Evolutionary conservation across 2,888 invertebrate species (phyloP).

Genomic region (Tenodera sinensis): DNA sequence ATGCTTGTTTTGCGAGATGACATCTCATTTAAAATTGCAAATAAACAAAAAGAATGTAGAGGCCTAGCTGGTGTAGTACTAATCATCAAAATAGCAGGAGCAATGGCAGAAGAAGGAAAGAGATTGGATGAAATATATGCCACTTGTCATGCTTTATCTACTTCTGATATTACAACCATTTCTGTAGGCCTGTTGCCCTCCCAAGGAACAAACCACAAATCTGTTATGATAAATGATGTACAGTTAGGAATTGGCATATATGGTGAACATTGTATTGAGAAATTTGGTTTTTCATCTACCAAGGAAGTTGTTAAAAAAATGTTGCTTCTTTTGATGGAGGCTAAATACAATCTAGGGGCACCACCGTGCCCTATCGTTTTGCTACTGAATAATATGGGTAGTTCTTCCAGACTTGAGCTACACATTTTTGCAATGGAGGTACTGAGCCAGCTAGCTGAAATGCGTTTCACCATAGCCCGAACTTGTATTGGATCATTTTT

Average conservation of each 20-base stretch:
- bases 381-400: conserved; percentile 76
- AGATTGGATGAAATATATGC: conserved; percentile 43
- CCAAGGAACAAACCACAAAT: conserved; percentile 36
- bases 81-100: conserved; percentile 49
- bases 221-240: conserved; percentile 38
- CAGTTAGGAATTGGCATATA: conserved; percentile 55
- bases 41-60: conserved; percentile 46
- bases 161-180: conserved; percentile 58
- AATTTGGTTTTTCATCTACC: conserved; percentile 40
- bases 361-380: conserved; percentile 48
- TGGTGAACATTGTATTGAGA: conserved; percentile 51
- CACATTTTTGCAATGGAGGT: conserved; percentile 47
- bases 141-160: not conserved
- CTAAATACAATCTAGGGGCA: not conserved
- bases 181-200: conserved; percentile 52
- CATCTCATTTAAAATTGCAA: conserved; percentile 41
- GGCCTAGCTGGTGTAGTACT: conserved; percentile 50
- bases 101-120: conserved; percentile 48
- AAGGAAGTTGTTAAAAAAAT: conserved; percentile 5
- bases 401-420: conserved; percentile 69
- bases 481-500: conserved; percentile 48
- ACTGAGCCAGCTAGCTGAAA: conserved; percentile 40
- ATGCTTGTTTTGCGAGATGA: conserved; percentile 29
- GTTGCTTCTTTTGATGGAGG: conserved; percentile 6
- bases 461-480: conserved; percentile 3